phyloP scores from a whole-genome alignment of 2,113 vertebrate genomes.

The Reinhardtius hippoglossoides region DNA sequence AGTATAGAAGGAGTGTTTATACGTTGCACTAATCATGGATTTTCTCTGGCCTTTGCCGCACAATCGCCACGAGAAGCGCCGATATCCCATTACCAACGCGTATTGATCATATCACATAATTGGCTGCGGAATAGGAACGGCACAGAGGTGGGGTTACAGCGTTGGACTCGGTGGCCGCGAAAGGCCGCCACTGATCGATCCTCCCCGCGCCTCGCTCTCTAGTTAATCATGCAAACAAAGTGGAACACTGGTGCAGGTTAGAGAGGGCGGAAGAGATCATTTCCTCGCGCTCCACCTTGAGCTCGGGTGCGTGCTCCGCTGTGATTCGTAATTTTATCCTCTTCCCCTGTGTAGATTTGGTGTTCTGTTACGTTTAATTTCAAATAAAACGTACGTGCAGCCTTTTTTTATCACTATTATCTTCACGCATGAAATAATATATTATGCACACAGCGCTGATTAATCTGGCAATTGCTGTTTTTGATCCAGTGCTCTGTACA shows the following conservation, averaged over 20 bases:
- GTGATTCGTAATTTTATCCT: constrained; percentile 32
- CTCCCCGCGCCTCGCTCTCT: constrained; percentile 45
- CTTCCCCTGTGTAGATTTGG: background rate
- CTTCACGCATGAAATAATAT: background rate
- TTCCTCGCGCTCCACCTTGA: constrained; percentile 50
- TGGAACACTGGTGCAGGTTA: constrained; percentile 53
- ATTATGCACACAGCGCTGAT: no score
- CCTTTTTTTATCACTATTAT: background rate
- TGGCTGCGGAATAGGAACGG: constrained; percentile 70
- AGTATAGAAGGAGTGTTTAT: constrained; percentile 38
- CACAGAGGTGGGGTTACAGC: constrained; percentile 72
- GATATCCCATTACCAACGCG: constrained; percentile 76
- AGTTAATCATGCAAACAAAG: constrained; percentile 81
- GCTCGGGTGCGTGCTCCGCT: background rate
- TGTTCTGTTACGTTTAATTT: background rate
- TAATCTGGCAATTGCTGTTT: no score
- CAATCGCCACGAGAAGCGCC: constrained; percentile 36
- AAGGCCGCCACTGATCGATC: constrained; percentile 74
- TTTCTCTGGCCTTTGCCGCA: constrained; percentile 40
- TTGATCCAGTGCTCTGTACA: no score
- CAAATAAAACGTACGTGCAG: background rate
- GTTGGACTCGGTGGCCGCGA: constrained; percentile 56
- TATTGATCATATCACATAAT: constrained; percentile 83
- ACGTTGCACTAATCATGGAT: constrained; percentile 38
- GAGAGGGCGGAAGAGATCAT: constrained; percentile 54